Conservation (phyloP, 2,797 vertebrate genomes). For the Onychomys arenicola region DNA sequence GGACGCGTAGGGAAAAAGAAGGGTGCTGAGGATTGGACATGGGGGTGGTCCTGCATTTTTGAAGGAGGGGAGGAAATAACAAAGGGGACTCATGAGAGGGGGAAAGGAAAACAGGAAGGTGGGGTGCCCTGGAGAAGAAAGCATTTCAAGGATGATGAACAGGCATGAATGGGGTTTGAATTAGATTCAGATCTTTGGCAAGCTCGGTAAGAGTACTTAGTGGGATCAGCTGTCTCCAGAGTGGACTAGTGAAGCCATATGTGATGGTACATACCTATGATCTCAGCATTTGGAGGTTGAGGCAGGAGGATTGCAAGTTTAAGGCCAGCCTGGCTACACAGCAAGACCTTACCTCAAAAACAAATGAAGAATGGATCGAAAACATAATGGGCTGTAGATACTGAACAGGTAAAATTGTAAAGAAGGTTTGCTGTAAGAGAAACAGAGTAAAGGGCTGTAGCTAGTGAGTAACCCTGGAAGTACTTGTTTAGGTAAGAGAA, state of each 20-base stretch:
- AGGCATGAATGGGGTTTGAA: background rate
- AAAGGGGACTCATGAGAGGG: background rate
- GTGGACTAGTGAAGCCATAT: background rate
- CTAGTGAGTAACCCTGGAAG: background rate
- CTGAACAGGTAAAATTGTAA: background rate
- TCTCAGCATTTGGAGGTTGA: background rate
- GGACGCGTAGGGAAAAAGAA: background rate
- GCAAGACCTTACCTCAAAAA: background rate
- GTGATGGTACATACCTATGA: background rate
- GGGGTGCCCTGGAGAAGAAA: background rate
- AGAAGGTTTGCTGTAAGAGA: background rate
- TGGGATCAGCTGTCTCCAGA: background rate
- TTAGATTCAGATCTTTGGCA: conserved; percentile 44
- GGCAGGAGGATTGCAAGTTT: background rate
- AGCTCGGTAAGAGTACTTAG: conserved; percentile 3
- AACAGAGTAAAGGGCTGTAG: background rate
- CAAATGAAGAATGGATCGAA: background rate
- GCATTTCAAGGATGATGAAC: background rate
- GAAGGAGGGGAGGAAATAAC: background rate
- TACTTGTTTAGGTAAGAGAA: conserved; percentile 17
- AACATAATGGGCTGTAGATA: background rate
- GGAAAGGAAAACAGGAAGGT: background rate
- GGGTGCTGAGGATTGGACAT: background rate
- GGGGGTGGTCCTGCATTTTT: background rate
- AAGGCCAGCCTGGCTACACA: background rate